Conservation (phyloP, 2,113 vertebrate species). For the Ailurus styani region DNA sequence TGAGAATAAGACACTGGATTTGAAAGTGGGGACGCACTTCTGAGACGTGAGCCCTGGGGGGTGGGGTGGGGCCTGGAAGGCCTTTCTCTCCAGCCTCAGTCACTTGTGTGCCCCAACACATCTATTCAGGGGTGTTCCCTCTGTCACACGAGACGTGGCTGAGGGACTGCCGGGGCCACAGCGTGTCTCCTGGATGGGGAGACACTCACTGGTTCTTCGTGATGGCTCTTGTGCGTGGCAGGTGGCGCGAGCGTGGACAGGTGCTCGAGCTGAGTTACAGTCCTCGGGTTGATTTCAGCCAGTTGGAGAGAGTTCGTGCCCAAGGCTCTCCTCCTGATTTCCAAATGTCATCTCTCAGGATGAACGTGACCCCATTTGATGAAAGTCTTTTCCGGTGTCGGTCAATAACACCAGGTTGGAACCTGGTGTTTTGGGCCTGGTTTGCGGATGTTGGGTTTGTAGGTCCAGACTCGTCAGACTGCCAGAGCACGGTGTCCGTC, state of each 20-base stretch:
- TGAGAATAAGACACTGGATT: background rate
- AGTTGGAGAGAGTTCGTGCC: background rate
- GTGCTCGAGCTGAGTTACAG: rapidly evolving
- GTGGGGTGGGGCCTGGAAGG: rapidly evolving
- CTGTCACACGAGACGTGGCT: rapidly evolving
- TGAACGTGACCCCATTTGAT: background rate
- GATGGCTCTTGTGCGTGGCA: rapidly evolving
- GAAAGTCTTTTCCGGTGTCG: background rate
- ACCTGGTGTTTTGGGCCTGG: too few relatives aligned
- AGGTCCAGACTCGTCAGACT: background rate
- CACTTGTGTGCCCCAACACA: rapidly evolving
- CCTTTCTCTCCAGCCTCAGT: rapidly evolving
- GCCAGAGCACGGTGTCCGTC: rapidly evolving
- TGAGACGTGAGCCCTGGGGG: rapidly evolving
- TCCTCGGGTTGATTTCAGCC: background rate
- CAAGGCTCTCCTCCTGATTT: background rate
- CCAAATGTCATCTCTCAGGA: background rate
- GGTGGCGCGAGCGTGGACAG: rapidly evolving
- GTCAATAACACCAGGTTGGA: background rate
- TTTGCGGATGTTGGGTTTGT: background rate
- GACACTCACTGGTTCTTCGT: rapidly evolving
- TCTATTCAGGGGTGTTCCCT: background rate
- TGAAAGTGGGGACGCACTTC: background rate
- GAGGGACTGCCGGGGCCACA: rapidly evolving
- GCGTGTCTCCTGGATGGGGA: too few relatives aligned